These are phyloP conservation scores for Pachycephala philippinensis DNA, from an alignment of 2,113 vertebrate species.

Conservation along the genomic window DNA sequence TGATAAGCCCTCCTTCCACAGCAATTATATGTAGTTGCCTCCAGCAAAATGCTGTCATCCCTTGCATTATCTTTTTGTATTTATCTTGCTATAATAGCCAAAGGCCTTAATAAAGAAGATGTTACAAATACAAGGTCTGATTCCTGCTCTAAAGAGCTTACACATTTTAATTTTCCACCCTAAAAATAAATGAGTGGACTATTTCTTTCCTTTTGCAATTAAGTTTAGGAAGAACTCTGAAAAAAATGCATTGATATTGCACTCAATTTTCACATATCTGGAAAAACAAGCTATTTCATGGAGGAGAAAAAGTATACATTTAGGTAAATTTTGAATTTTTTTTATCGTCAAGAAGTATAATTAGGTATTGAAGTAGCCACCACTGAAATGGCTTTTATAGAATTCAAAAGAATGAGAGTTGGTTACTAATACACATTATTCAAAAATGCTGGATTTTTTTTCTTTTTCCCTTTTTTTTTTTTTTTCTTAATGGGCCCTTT, in stretches of 20 bases:
- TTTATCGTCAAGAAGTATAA: not conserved
- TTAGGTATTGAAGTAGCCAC: not conserved
- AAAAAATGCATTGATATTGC: not conserved
- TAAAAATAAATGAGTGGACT: not conserved
- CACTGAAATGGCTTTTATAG: not conserved
- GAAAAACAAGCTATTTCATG: not conserved
- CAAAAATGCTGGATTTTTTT: not conserved
- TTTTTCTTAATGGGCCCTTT: not conserved
- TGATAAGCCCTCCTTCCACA: not conserved
- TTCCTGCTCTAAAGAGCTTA: not conserved
- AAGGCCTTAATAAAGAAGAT: not conserved
- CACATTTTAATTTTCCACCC: not conserved
- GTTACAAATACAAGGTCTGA: not conserved
- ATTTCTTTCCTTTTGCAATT: not conserved
- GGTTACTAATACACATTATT: not conserved
- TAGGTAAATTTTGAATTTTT: not conserved
- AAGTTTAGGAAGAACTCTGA: not conserved
- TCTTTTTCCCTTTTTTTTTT: too few relatives aligned
- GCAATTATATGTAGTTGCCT: not conserved
- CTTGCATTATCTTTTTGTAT: not conserved
- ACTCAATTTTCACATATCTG: not conserved
- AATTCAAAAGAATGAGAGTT: not conserved
- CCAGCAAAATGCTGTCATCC: not conserved
- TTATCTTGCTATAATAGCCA: not conserved
- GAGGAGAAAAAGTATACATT: not conserved